Percentiles rank a stretch among this genome's conserved stretches.
Conservation (phyloP, 2,888 invertebrate species). For the Pollenia amentaria region DNA sequence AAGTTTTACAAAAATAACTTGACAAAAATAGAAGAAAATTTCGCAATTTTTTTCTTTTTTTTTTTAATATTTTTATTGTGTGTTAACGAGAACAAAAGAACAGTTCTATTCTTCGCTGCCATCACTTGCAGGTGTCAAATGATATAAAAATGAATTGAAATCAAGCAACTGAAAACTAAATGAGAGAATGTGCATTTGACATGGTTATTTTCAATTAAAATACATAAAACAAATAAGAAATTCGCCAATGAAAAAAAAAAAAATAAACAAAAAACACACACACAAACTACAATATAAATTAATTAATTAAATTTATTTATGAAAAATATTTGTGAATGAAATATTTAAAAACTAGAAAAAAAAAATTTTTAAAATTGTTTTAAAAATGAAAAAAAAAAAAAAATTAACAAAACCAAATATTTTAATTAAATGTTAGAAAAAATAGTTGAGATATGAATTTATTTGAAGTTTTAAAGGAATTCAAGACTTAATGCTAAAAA, state of each 20-base stretch:
- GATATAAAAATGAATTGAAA: conserved; percentile 58
- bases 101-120: conserved; percentile 35
- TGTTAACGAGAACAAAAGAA: conserved; percentile 60
- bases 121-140: conserved; percentile 71
- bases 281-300: conserved; percentile 20
- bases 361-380: not conserved
- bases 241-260: not conserved
- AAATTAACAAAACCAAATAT: too few species aligned
- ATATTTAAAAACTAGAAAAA: not conserved
- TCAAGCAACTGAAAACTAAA: conserved; percentile 36
- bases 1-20: conserved; percentile 25
- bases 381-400: too few species aligned
- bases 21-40: not conserved
- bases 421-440: too few species aligned
- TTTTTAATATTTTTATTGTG: not conserved
- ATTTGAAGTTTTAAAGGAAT: too few species aligned
- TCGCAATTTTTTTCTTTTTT: conserved; percentile 5
- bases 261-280: not conserved
- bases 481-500: too few species aligned
- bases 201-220: conserved; percentile 65
- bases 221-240: conserved; percentile 2
- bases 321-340: conserved; percentile 44
- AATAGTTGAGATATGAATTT: too few species aligned
- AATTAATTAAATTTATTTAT: conserved; percentile 7
- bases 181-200: conserved; percentile 44